Conservation (phyloP, 2,888 invertebrate species). For the Lacanobia wlatinum region DNA sequence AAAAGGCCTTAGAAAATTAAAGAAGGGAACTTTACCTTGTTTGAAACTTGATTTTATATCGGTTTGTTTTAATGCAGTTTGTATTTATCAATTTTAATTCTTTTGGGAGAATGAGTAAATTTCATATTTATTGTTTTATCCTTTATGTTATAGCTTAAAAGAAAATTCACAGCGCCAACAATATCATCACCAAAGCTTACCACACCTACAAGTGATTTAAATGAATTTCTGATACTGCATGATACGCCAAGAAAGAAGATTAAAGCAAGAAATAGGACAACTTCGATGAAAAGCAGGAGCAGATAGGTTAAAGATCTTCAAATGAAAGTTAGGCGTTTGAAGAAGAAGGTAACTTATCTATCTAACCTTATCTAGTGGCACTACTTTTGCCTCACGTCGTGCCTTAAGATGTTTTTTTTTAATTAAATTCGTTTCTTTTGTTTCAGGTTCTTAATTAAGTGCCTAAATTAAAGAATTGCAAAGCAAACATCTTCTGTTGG, state of each 20-base stretch:
- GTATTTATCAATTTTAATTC: background rate
- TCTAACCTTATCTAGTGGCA: too few relatives aligned
- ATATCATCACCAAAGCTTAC: constrained; percentile 19
- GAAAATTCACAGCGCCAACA: too few relatives aligned
- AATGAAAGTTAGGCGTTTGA: constrained; percentile 22
- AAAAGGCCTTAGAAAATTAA: constrained; percentile 19
- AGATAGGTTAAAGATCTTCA: constrained; percentile 17
- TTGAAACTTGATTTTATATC: constrained; percentile 14
- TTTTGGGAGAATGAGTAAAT: too few relatives aligned
- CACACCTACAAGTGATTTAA: constrained; percentile 6
- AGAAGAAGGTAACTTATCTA: constrained; percentile 26
- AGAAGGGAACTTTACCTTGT: constrained; percentile 15
- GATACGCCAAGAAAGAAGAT: constrained; percentile 31
- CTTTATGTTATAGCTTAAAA: background rate
- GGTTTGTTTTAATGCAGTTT: constrained; percentile 13
- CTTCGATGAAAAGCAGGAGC: constrained; percentile 19
- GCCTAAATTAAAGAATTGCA: background rate
- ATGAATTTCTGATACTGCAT: constrained; percentile 17
- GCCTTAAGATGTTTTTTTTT: background rate
- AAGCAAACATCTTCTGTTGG: background rate
- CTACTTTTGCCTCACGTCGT: background rate
- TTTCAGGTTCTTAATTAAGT: background rate
- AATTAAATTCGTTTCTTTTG: too few relatives aligned
- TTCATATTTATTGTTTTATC: background rate
- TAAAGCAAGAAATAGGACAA: constrained; percentile 26